Conservation (phyloP, 2,113 vertebrate genomes). For the Meriones unguiculatus region DNA sequence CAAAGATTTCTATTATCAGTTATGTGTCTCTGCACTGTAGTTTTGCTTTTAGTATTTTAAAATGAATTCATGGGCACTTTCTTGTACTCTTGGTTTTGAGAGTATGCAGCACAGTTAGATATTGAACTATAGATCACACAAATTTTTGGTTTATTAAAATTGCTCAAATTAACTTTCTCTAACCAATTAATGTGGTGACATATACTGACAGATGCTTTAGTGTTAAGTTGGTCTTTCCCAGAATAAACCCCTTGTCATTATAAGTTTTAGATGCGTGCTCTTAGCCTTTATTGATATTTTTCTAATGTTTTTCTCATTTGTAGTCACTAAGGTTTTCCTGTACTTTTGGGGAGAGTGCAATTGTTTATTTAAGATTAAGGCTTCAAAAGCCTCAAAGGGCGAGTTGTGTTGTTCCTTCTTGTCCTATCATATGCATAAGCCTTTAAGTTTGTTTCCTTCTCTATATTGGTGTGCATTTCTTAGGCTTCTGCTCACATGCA, state of each 20-base stretch:
- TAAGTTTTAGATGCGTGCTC: neutral
- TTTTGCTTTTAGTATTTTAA: neutral
- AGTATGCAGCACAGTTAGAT: neutral
- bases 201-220: neutral
- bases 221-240: conserved; percentile 6
- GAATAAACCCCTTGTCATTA: neutral
- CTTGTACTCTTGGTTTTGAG: neutral
- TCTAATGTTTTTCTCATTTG: conserved; percentile 39
- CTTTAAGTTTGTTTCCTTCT: neutral
- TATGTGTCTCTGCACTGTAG: neutral
- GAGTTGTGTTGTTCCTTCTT: neutral
- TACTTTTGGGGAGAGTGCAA: neutral
- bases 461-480: neutral
- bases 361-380: neutral
- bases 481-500: neutral
- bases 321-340: neutral
- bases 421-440: neutral
- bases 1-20: neutral
- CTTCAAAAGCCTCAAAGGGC: neutral
- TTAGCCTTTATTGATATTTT: neutral
- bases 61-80: neutral
- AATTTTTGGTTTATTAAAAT: conserved; percentile 21
- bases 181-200: neutral
- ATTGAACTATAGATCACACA: neutral
- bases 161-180: neutral